These are phyloP conservation scores for Cheirogaleus medius DNA, from an alignment of 2,113 vertebrate species.

Conservation along the genomic window DNA sequence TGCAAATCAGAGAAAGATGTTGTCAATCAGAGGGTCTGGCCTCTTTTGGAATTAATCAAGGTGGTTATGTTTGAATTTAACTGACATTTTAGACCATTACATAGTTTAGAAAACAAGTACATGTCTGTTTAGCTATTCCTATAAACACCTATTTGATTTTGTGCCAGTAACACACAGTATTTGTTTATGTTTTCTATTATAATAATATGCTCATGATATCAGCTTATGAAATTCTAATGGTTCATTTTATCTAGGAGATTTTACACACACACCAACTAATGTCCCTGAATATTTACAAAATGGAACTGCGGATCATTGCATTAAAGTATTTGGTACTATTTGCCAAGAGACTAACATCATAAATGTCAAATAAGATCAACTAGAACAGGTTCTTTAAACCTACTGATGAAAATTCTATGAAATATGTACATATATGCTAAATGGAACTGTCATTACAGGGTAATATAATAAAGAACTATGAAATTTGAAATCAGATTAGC, in stretches of 20 bases:
- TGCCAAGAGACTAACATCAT: background rate
- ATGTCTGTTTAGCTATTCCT: constrained; percentile 8
- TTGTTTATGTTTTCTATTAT: constrained; percentile 37
- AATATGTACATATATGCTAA: background rate
- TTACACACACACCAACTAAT: constrained; percentile 1
- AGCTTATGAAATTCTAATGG: constrained; percentile 37
- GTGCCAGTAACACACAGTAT: background rate
- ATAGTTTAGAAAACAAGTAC: constrained; percentile 41
- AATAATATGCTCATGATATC: background rate
- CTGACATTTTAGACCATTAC: constrained; percentile 32
- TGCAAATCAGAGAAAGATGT: background rate
- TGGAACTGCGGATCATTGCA: background rate
- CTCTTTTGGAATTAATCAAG: constrained; percentile 46
- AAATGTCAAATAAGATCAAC: constrained; percentile 15
- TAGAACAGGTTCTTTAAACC: background rate
- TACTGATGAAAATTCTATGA: constrained; percentile 12
- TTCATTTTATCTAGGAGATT: constrained; percentile 29
- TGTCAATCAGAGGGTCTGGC: background rate
- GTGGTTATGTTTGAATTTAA: constrained; percentile 29
- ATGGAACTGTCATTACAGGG: background rate
- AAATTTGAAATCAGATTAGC: background rate
- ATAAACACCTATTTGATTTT: constrained; percentile 47
- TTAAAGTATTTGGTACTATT: constrained; percentile 19
- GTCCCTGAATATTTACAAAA: constrained; percentile 45
- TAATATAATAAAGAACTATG: background rate